Base-by-base conservation (phyloP, 2,888 invertebrate genomes). In the Troilus luridus region DNA sequence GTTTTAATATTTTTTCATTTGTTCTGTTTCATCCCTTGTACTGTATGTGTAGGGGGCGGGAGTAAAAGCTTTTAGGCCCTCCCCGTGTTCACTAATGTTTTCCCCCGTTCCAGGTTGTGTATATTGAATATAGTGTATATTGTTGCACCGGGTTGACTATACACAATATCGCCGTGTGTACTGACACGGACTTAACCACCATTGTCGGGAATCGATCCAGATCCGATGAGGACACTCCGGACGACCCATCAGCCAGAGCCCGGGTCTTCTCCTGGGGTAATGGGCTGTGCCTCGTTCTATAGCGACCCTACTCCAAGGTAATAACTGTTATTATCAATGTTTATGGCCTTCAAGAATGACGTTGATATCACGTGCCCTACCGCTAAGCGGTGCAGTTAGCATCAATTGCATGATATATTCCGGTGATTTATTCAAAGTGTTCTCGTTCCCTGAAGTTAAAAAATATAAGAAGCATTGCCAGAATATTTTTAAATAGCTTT, bases 1-100 rank as follows among this genome's bases (percentile, higher is more conserved):
- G 85, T 85, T 85, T 85, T 58, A 58, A 77, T 77, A 77, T 77
- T 77, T 77, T 77, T 77, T 77, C 72, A 77, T 77, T 77, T 77
- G 72, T 77, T 77, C 41, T 41, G 72, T 77, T 77, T 17, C 72
- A 77, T 17, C 72, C 72, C 72, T 41, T 41, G 72, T 77, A 27
- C 72, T 17, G 14, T n/a, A n/a, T 60, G 60, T 8, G 60, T 14
- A n/a, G 21, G 64, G 64, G 10, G 67, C 24, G 0, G 72, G 14
- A 17, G 12, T 85, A 85, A 85, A 85, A 85, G 85, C 85, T 85
- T 85, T 85, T 58, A 85, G 85, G 56, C 6, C 5, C 27, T 41
- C 11, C 27, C 72, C 8, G 8, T 41, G 17, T 19, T 41, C 72
- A 14, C 24, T 27, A 14, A 24, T 14, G 72, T 72, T 72, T 27